phyloP scores from a whole-genome alignment of 1,140 invertebrate genomes.

The Pseudoatta argentina region DNA sequence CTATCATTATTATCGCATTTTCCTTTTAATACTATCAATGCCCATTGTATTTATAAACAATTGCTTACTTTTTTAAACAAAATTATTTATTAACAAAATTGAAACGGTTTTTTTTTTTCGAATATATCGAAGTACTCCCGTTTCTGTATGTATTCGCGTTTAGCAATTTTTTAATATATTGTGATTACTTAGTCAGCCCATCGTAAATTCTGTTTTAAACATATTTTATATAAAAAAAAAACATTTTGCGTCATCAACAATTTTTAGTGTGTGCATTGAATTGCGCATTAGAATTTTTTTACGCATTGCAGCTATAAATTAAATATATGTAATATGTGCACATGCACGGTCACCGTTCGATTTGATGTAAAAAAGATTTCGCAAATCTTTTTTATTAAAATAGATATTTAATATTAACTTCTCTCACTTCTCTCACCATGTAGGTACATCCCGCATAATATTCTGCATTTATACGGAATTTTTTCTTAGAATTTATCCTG shows the following conservation, averaged over 20 bases:
- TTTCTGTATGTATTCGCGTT: neutral
- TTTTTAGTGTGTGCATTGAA: neutral
- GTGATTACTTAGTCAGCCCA: neutral
- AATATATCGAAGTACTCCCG: neutral
- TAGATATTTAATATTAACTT: neutral
- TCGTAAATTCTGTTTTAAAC: conserved; percentile 19
- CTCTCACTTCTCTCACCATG: neutral
- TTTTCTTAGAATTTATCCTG: no score
- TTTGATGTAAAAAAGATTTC: neutral
- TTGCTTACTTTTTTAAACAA: neutral
- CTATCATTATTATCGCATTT: neutral
- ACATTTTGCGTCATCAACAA: neutral
- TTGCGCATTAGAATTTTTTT: conserved; percentile 11
- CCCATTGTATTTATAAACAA: conserved; percentile 1
- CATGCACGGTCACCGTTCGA: neutral
- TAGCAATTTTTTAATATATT: neutral
- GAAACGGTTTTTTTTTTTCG: neutral
- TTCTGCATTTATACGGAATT: neutral
- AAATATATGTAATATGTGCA: neutral
- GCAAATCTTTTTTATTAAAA: neutral
- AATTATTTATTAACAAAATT: neutral
- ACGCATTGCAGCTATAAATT: neutral
- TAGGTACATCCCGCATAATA: neutral
- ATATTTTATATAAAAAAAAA: neutral
- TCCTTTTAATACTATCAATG: neutral